Evolutionary conservation across 2,888 invertebrate species (phyloP).

Genomic region (Vanessa cardui): DNA sequence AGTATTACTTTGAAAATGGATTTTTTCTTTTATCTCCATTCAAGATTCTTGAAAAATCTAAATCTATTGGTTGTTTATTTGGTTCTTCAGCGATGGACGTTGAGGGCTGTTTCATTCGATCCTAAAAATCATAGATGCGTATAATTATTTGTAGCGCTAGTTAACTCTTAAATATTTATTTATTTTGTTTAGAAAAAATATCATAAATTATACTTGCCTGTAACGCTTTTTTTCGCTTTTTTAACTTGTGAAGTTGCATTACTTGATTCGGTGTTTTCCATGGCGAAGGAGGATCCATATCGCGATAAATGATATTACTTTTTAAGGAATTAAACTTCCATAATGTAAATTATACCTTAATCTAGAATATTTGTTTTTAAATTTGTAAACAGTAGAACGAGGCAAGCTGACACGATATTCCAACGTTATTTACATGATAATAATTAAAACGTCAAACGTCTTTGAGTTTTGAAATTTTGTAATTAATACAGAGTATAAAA

Average conservation of each 20-base stretch:
- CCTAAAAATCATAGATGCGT: conserved; percentile 49
- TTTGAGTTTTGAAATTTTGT: conserved; percentile 1
- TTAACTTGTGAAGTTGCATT: conserved; percentile 89
- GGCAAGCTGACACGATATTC: not conserved
- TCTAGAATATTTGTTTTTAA: not conserved
- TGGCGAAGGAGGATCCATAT: conserved; percentile 76
- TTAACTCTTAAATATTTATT: not conserved
- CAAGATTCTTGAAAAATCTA: conserved; percentile 75
- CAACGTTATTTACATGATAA: conserved; percentile 10
- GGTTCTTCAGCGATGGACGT: conserved; percentile 54
- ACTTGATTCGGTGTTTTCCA: conserved; percentile 85
- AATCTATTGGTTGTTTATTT: conserved; percentile 54
- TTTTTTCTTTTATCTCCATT: conserved; percentile 88
- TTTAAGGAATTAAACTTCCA: conserved; percentile 2
- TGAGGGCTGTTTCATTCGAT: conserved; percentile 73
- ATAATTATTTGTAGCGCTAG: not conserved
- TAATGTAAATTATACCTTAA: not conserved
- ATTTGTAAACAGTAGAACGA: not conserved
- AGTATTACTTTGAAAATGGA: conserved; percentile 86
- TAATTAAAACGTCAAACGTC: not conserved
- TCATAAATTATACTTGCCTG: conserved; percentile 78
- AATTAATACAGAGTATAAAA: not conserved
- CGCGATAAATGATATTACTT: not conserved
- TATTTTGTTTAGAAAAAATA: not conserved
- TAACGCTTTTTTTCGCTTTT: conserved; percentile 89